Conservation (phyloP, 2,113 vertebrate species). For the Seriola rivoliana region DNA sequence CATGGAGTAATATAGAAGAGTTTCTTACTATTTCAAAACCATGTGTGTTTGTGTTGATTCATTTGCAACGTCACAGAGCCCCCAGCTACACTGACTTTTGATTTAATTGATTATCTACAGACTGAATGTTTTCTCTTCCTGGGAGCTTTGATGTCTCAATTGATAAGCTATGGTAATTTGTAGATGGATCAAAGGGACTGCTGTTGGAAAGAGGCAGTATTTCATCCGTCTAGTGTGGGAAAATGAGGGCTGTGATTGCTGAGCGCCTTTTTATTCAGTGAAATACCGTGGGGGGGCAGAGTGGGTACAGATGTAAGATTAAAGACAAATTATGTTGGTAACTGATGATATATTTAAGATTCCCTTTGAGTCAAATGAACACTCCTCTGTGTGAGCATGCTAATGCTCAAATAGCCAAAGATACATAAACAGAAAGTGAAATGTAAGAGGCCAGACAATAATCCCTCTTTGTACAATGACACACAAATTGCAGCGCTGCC, state of each 20-base stretch:
- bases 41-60: constrained; percentile 20
- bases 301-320: constrained; percentile 35
- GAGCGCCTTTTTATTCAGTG: constrained; percentile 25
- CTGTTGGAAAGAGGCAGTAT: constrained; percentile 22
- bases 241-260: constrained; percentile 28
- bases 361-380: constrained; percentile 21
- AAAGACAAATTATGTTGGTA: constrained; percentile 45
- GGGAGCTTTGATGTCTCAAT: constrained; percentile 48
- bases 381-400: background rate
- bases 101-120: constrained; percentile 51
- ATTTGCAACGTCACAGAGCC: constrained; percentile 13
- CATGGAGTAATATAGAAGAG: constrained; percentile 1
- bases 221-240: constrained; percentile 17
- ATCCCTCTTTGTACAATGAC: constrained; percentile 58
- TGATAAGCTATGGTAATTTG: constrained; percentile 34
- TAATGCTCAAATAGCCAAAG: constrained; percentile 38
- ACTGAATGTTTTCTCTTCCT: constrained; percentile 26
- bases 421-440: constrained; percentile 39
- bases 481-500: constrained; percentile 49
- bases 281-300: background rate
- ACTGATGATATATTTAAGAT: constrained; percentile 46
- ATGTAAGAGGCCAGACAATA: constrained; percentile 39
- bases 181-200: constrained; percentile 17
- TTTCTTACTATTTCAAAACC: constrained; percentile 18
- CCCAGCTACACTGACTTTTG: constrained; percentile 15